These are phyloP conservation scores for Lanistes nyassanus DNA, from an alignment of 1,140 invertebrate genomes.

Conservation along the genomic window DNA sequence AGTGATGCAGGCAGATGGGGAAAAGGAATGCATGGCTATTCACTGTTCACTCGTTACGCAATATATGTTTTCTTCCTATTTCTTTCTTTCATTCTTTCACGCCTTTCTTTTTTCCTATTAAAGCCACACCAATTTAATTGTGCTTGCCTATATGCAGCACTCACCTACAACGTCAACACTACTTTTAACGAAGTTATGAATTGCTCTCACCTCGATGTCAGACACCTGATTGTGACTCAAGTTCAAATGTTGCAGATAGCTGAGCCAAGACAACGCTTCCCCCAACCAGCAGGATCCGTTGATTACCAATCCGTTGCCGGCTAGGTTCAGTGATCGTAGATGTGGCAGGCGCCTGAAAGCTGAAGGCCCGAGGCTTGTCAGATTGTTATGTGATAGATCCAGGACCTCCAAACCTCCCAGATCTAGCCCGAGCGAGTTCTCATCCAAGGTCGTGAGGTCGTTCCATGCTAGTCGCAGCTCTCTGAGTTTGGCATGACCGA, in stretches of 20 bases:
- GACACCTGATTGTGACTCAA: slow-evolving; percentile 14
- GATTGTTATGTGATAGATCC: slow-evolving; percentile 9
- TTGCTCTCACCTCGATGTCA: slow-evolving; percentile 2
- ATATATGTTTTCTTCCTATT: too few species aligned
- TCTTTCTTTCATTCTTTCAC: too few species aligned
- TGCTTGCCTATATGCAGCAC: too few species aligned
- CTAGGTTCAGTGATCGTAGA: not conserved
- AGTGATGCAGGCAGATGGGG: too few species aligned
- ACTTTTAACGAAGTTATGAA: too few species aligned
- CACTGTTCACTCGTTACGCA: too few species aligned
- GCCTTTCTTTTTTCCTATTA: too few species aligned
- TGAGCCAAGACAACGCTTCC: not conserved
- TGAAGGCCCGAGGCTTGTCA: not conserved
- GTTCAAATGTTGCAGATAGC: not conserved
- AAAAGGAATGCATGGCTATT: too few species aligned
- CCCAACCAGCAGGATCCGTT: slow-evolving; percentile 5
- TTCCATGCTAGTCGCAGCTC: not conserved
- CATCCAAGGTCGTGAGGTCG: not conserved
- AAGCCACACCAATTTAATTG: too few species aligned
- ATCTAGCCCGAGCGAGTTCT: not conserved
- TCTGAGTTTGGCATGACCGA: not conserved
- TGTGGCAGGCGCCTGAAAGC: not conserved
- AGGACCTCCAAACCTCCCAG: not conserved
- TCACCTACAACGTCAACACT: too few species aligned
- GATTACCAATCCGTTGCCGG: slow-evolving; percentile 14